Evolutionary conservation across 1,140 invertebrate species (phyloP).

Genomic region (Artemia franciscana): DNA sequence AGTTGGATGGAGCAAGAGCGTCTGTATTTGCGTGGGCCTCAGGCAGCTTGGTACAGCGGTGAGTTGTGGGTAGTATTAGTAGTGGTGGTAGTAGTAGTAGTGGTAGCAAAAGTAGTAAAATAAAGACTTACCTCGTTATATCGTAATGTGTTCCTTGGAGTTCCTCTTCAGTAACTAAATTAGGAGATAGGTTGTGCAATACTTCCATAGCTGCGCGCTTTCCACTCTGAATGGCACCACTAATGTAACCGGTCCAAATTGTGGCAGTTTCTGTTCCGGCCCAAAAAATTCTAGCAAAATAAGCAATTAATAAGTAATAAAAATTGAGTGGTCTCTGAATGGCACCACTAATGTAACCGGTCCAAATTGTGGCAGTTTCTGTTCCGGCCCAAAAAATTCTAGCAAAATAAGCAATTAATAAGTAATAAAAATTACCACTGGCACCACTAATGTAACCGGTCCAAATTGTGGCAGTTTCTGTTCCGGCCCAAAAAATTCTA

Average conservation of each 20-base stretch:
- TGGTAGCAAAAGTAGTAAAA: background rate
- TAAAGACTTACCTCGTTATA: background rate
- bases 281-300: constrained; percentile 24
- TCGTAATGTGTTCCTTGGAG: background rate
- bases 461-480: constrained; percentile 29
- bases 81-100: too few species aligned
- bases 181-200: constrained; percentile 6
- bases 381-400: constrained; percentile 27
- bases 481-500: constrained; percentile 26
- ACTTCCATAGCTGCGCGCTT: constrained; percentile 28
- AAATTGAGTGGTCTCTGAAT: too few species aligned
- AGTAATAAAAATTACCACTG: too few species aligned
- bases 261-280: constrained; percentile 30
- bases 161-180: background rate
- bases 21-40: too few species aligned
- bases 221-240: constrained; percentile 28
- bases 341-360: constrained; percentile 30
- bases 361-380: constrained; percentile 28
- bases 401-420: constrained; percentile 10
- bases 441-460: constrained; percentile 30
- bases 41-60: too few species aligned
- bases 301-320: too few species aligned
- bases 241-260: constrained; percentile 30
- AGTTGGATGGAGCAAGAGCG: too few species aligned
- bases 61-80: too few species aligned